phyloP scores from a whole-genome alignment of 2,888 invertebrate genomes.

The Leptopilina syphax region DNA sequence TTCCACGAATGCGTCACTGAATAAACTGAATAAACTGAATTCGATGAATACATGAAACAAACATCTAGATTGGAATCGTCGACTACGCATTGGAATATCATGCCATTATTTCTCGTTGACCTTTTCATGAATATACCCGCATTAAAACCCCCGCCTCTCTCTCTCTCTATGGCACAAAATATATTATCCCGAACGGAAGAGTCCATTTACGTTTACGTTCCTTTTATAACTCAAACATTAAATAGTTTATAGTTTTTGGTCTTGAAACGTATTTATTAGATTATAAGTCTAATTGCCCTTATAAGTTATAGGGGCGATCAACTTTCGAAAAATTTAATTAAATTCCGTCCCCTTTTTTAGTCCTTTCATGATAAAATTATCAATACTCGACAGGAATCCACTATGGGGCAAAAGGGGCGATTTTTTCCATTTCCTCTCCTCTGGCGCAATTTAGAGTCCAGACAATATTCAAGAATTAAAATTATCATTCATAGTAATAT shows the following conservation, averaged over 20 bases:
- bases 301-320: too few relatives aligned
- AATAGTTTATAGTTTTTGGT: not conserved
- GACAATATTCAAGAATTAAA: too few relatives aligned
- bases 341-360: too few relatives aligned
- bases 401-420: too few relatives aligned
- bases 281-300: not conserved
- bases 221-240: not conserved
- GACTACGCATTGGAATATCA: not conserved
- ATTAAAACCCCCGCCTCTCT: not conserved
- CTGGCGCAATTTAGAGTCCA: too few relatives aligned
- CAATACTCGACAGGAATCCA: too few relatives aligned
- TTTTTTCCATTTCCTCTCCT: too few relatives aligned
- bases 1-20: too few relatives aligned
- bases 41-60: constrained; percentile 8
- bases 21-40: too few relatives aligned
- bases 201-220: constrained; percentile 19
- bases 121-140: not conserved
- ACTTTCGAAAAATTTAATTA: too few relatives aligned
- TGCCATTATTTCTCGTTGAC: not conserved
- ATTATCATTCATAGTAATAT: too few relatives aligned
- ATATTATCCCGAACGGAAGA: constrained; percentile 4
- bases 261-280: not conserved
- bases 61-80: not conserved
- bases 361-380: too few relatives aligned
- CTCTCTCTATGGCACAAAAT: not conserved